Percentiles rank a stretch among this genome's conserved stretches.
Evolutionary conservation across 2,797 vertebrate species (phyloP).

Genomic region (Lutjanus campechanus): DNA sequence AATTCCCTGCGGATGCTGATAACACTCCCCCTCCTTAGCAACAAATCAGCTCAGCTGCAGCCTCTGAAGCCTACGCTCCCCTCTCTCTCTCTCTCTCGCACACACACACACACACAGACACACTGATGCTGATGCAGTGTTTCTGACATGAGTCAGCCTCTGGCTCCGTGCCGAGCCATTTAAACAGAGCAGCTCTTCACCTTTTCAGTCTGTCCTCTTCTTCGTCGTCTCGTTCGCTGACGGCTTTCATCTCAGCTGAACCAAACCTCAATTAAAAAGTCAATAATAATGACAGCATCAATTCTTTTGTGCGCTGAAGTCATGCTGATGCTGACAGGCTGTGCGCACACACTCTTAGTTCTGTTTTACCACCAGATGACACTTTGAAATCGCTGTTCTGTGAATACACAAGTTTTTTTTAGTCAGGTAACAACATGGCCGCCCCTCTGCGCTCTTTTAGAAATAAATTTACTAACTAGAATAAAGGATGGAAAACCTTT

Average conservation of each 20-base stretch:
- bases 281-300: neutral
- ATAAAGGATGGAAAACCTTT: too few species aligned
- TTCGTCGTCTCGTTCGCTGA: conserved; percentile 4
- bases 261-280: conserved; percentile 6
- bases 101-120: conserved; percentile 25
- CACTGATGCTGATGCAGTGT: conserved; percentile 40
- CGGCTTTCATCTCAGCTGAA: conserved; percentile 2
- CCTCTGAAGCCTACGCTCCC: neutral
- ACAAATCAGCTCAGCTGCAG: conserved; percentile 39
- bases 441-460: too few species aligned
- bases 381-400: neutral
- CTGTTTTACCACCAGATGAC: neutral
- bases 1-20: conserved; percentile 30
- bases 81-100: neutral
- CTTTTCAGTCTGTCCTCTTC: conserved; percentile 14
- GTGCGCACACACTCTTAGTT: neutral
- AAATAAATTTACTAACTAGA: too few species aligned
- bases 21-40: conserved; percentile 38
- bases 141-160: conserved; percentile 49
- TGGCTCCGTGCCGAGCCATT: conserved; percentile 27
- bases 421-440: too few species aligned
- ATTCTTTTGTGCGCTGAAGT: neutral
- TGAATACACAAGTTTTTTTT: neutral
- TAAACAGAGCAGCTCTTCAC: conserved; percentile 10
- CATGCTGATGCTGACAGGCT: neutral